These are phyloP conservation scores for Tragelaphus eurycerus DNA, from an alignment of 2,797 vertebrate genomes.

Conservation along the genomic window DNA sequence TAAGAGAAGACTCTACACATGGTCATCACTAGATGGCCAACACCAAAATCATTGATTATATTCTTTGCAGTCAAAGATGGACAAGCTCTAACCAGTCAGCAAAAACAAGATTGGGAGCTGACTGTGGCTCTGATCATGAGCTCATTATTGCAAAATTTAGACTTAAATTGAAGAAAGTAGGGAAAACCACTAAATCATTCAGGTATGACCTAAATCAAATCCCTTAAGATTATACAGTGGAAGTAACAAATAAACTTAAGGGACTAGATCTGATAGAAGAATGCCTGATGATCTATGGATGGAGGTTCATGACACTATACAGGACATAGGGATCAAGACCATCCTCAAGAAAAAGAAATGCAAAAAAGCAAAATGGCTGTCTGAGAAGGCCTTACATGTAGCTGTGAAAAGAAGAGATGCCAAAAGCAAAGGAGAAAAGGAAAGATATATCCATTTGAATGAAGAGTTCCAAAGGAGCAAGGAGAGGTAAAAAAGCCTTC, in stretches of 20 bases:
- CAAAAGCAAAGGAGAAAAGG: neutral
- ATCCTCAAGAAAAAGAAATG: neutral
- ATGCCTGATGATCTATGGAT: neutral
- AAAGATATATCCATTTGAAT: neutral
- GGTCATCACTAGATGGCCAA: neutral
- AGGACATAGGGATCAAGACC: neutral
- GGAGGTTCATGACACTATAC: fast-evolving
- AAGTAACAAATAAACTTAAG: neutral
- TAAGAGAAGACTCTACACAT: neutral
- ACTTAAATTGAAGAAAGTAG: neutral
- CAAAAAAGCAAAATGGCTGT: neutral
- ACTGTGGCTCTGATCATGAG: neutral
- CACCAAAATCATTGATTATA: neutral
- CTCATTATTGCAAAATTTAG: neutral
- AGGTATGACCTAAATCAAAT: neutral
- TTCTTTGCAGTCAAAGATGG: neutral
- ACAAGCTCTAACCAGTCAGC: neutral
- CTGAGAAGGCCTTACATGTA: neutral
- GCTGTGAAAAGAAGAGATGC: neutral
- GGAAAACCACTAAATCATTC: neutral
- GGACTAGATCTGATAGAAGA: neutral
- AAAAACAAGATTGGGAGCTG: neutral
- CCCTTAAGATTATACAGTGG: neutral
- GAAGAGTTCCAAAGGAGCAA: neutral
- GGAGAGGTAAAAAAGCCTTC: neutral